Conservation (phyloP, 2,797 vertebrate species). For the Epinephelus awoara region DNA sequence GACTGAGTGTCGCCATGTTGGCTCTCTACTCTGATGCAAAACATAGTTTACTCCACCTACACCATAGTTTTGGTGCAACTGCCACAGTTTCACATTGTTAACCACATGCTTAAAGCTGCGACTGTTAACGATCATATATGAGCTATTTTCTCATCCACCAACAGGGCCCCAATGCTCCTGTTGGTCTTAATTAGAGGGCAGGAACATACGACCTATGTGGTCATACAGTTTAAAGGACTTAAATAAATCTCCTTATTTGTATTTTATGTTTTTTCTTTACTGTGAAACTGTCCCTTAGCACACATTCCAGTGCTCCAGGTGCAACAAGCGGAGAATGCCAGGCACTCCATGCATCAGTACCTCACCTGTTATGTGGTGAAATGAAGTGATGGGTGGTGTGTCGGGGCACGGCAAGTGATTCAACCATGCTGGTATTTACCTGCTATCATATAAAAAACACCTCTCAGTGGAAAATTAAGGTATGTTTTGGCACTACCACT, state of each 20-base stretch:
- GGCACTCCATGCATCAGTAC: constrained; percentile 47
- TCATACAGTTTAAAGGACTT: too few relatives aligned
- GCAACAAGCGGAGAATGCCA: constrained; percentile 45
- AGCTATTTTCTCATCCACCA: too few relatives aligned
- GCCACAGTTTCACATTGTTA: too few relatives aligned
- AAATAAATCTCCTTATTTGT: background rate
- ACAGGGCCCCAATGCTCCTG: too few relatives aligned
- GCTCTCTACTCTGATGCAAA: too few relatives aligned
- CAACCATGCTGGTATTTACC: constrained; percentile 51
- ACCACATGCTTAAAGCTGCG: too few relatives aligned
- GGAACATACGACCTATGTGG: too few relatives aligned
- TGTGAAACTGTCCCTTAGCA: background rate
- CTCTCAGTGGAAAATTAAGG: constrained; percentile 29
- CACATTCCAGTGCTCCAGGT: constrained; percentile 53
- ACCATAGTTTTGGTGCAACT: too few relatives aligned
- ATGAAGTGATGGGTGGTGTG: constrained; percentile 49
- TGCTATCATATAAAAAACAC: background rate
- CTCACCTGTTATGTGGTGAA: constrained; percentile 68
- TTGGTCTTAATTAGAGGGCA: too few relatives aligned
- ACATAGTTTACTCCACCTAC: too few relatives aligned
- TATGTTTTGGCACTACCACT: constrained; percentile 7
- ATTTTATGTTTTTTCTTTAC: background rate
- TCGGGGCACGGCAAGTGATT: constrained; percentile 60
- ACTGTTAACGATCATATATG: too few relatives aligned
- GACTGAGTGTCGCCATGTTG: too few relatives aligned